phyloP scores from a whole-genome alignment of 2,888 invertebrate species.

The Apantesis nais region DNA sequence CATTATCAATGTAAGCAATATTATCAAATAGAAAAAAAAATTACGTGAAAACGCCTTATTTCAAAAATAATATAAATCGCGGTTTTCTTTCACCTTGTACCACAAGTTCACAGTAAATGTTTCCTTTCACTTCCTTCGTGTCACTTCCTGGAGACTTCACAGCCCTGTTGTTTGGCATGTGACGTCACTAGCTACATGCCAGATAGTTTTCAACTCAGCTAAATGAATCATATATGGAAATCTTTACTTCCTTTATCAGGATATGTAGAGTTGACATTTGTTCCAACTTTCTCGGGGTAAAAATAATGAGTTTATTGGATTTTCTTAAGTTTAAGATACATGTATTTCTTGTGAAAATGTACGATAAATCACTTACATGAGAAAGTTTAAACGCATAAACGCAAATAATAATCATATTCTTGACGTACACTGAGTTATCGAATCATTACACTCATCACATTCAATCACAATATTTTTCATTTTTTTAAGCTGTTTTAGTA shows the following conservation, averaged over 20 bases:
- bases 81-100: slow-evolving; percentile 38
- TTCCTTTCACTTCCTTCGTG: slow-evolving; percentile 76
- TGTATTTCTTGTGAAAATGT: too few species aligned
- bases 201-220: slow-evolving; percentile 41
- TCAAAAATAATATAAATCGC: slow-evolving; percentile 23
- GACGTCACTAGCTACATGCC: slow-evolving; percentile 51
- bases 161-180: slow-evolving; percentile 68
- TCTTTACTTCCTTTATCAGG: slow-evolving; percentile 28
- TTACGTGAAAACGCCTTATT: too few species aligned
- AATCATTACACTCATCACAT: too few species aligned
- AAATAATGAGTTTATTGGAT: too few species aligned
- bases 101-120: slow-evolving; percentile 54
- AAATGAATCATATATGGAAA: slow-evolving; percentile 44
- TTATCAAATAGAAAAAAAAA: background rate
- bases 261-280: slow-evolving; percentile 3
- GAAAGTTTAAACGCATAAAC: too few species aligned
- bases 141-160: slow-evolving; percentile 77
- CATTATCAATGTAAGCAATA: background rate
- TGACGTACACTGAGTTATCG: too few species aligned
- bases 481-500: too few species aligned
- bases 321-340: too few species aligned
- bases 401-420: too few species aligned
- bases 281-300: background rate
- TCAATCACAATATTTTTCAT: too few species aligned
- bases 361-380: too few species aligned